A percentile compares a stretch with the other conserved stretches of the same genome.
These are phyloP conservation scores for Pseudomyrmex pallidus DNA, from an alignment of 1,140 invertebrate genomes.

Conservation along the genomic window DNA sequence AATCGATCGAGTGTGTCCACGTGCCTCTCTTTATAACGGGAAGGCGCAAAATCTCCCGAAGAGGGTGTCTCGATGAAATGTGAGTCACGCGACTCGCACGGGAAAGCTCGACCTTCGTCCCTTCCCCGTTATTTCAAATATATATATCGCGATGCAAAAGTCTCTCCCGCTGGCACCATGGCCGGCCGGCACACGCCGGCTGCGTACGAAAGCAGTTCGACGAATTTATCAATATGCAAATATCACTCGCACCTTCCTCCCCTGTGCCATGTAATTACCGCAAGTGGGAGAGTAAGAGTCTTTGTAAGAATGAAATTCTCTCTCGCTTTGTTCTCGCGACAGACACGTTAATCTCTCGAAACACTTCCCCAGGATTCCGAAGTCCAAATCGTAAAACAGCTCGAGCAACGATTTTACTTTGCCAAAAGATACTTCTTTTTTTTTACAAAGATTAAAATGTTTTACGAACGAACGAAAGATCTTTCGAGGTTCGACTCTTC, in stretches of 20 bases:
- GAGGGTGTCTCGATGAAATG: slow-evolving; percentile 29
- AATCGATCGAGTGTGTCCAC: not conserved
- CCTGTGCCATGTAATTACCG: slow-evolving; percentile 26
- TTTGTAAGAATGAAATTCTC: slow-evolving; percentile 12
- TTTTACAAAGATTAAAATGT: not conserved
- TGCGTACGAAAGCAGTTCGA: slow-evolving; percentile 65
- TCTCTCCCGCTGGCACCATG: not conserved
- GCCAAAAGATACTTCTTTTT: not conserved
- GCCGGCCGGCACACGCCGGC: slow-evolving; percentile 35
- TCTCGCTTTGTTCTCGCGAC: not conserved
- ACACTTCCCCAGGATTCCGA: not conserved
- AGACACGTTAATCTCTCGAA: not conserved
- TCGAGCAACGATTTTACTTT: too few relatives aligned
- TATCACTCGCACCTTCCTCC: not conserved
- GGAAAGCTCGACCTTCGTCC: slow-evolving; percentile 61
- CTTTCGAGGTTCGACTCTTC: not conserved
- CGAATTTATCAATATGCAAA: slow-evolving; percentile 63
- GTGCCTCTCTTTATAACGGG: not conserved
- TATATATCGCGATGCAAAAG: slow-evolving; percentile 44
- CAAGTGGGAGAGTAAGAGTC: not conserved
- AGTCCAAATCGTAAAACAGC: not conserved
- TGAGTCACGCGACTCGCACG: slow-evolving; percentile 57
- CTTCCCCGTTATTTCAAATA: slow-evolving; percentile 63
- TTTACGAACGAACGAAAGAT: not conserved
- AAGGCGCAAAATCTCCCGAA: slow-evolving; percentile 14